Conservation (phyloP, 2,113 vertebrate species). For the Donacobius atricapilla region DNA sequence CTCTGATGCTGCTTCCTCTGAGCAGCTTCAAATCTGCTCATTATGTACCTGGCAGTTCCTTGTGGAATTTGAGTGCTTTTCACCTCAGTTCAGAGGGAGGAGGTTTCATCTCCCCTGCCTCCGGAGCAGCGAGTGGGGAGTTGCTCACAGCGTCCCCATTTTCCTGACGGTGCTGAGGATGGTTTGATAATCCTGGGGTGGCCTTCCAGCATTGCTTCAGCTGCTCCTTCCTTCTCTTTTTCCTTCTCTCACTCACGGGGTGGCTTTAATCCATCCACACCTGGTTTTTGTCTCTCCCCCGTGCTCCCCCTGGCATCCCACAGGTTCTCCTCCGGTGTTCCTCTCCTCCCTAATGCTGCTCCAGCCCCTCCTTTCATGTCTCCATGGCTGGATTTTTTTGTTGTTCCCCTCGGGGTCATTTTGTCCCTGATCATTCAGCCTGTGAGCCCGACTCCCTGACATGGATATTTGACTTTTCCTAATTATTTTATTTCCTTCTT, state of each 20-base stretch:
- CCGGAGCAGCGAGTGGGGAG: not conserved
- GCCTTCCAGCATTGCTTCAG: not conserved
- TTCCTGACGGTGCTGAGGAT: not conserved
- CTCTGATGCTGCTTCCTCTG: constrained; percentile 67
- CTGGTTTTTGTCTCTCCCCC: not conserved
- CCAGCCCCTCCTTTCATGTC: not conserved
- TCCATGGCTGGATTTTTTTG: not conserved
- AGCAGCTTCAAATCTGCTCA: constrained; percentile 67
- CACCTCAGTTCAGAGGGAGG: constrained; percentile 61
- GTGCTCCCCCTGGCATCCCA: not conserved
- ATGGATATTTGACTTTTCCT: not conserved
- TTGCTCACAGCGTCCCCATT: constrained; percentile 32
- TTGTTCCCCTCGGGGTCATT: not conserved
- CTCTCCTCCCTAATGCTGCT: not conserved
- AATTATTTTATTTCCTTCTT: not conserved
- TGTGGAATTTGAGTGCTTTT: constrained; percentile 4
- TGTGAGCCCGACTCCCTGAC: not conserved
- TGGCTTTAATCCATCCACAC: not conserved
- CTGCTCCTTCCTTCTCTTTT: not conserved
- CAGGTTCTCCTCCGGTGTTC: not conserved
- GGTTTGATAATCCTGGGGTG: not conserved
- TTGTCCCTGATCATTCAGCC: not conserved
- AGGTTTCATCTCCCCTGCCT: constrained; percentile 68
- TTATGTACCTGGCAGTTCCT: constrained; percentile 47
- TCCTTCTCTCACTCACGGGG: not conserved